Evolutionary conservation across 1,140 invertebrate species (phyloP), one percentile per base, ranked within the genome.

Genomic region (Drosophila gunungcola): DNA sequence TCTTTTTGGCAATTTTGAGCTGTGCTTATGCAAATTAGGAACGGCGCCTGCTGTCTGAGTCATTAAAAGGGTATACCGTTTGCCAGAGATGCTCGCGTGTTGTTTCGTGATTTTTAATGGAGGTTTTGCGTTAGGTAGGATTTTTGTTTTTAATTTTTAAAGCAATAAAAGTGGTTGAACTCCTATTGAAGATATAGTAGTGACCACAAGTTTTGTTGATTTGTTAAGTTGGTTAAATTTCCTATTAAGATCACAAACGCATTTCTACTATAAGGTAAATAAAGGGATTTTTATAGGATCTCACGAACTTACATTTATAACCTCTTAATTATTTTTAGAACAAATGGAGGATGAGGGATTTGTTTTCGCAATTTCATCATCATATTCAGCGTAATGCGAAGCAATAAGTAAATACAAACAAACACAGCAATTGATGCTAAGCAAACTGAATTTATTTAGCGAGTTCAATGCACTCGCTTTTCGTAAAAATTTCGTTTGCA

Each of bases 1-100:
- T 69, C 43, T 45, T 70, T 70, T 77, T 70, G 51, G 65, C 51
- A 61, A 46, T 63, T 78, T 60, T 61, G 52, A 53, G 52, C 69
- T 78, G 65, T 82, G 51, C 67, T 88, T 85, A 86, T 85, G 82
- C 73, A 85, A 84, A 84, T 84, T 80, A 61, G 61, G 43, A 60
- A 42, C 49, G 68, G 49, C 57, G 73, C 57, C 56, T 80, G 77
- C 53, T 65, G 60, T 38, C 43, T 53, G 45, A 46, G 38, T 57
- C 51, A 55, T 78, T 78, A 54, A 70, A 55, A 27, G 21, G 3
- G 51, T 21, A 21, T 21, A 21, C 16, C 16, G 36, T 34, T 34
- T 38, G 61, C 36, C 34, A 46, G 56, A 12, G 49, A 36, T 52
- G 49, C n/a, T n/a, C 10, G 32, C 49, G 49, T 52, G 49, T 11